A percentile compares a stretch with the other conserved stretches of the same genome.
Evolutionary conservation across 2,888 invertebrate species (phyloP).

Genomic region (Digitonthophagus gazella): DNA sequence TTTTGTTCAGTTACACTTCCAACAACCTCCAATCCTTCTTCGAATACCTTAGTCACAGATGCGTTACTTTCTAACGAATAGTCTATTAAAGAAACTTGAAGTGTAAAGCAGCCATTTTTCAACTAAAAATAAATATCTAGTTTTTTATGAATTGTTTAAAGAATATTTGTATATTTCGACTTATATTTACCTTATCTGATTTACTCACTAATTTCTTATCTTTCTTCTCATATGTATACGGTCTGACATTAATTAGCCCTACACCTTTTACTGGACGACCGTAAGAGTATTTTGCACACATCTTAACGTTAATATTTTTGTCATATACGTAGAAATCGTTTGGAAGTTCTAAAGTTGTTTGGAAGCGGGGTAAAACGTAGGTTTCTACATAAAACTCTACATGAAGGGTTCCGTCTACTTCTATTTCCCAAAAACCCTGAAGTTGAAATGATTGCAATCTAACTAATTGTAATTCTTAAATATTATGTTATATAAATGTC

Average conservation of each 20-base stretch:
- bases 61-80: conserved; percentile 29
- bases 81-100: conserved; percentile 39
- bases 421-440: too few species aligned
- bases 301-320: conserved; percentile 51
- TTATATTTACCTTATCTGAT: conserved; percentile 42
- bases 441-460: too few species aligned
- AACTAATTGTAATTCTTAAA: too few species aligned
- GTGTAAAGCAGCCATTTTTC: conserved; percentile 43
- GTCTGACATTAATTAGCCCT: too few species aligned
- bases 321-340: conserved; percentile 53
- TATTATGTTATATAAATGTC: too few species aligned
- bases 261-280: too few species aligned
- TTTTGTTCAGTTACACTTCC: conserved; percentile 60
- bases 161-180: too few species aligned
- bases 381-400: too few species aligned
- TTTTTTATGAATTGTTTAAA: too few species aligned
- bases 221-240: conserved; percentile 62
- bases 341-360: conserved; percentile 56
- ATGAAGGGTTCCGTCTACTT: too few species aligned
- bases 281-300: too few species aligned
- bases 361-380: too few species aligned
- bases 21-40: conserved; percentile 30
- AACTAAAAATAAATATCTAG: conserved; percentile 38
- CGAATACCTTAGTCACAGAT: neutral
- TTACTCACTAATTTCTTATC: conserved; percentile 41